Percentiles rank a stretch among this genome's conserved stretches.
Conservation (phyloP, 2,113 vertebrate species). For the Taurulus bubalis region DNA sequence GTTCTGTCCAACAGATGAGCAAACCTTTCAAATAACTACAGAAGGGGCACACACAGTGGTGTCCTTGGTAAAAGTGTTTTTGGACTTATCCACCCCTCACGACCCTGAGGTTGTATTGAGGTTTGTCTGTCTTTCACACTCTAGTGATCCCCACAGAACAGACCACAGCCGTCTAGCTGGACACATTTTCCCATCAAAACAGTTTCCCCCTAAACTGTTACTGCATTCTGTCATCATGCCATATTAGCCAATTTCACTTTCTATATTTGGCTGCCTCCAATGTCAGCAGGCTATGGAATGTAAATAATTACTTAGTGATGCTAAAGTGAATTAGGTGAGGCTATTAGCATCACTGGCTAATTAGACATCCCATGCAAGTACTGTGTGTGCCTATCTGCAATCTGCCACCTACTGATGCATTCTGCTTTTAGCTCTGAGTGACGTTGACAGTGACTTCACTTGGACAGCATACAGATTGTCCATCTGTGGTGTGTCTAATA, state of each 20-base stretch:
- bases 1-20: no score
- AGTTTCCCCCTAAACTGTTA: not conserved
- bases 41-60: no score
- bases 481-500: constrained; percentile 71
- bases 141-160: not conserved
- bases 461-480: constrained; percentile 61
- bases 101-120: no score
- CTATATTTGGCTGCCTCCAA: constrained; percentile 20
- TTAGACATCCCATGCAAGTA: constrained; percentile 21
- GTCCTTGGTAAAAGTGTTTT: no score
- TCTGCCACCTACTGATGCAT: constrained; percentile 48
- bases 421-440: constrained; percentile 63
- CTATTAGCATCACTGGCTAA: constrained; percentile 47
- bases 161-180: not conserved
- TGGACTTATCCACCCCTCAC: no score
- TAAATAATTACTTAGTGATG: constrained; percentile 40
- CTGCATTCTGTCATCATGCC: not conserved
- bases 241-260: constrained; percentile 37
- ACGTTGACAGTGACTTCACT: constrained; percentile 57
- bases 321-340: constrained; percentile 23
- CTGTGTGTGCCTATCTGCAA: constrained; percentile 41
- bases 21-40: no score
- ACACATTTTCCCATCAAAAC: not conserved
- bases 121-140: not conserved
- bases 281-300: constrained; percentile 32